phyloP scores from a whole-genome alignment of 1,140 invertebrate species.

The Ceratosolen solmsi region DNA sequence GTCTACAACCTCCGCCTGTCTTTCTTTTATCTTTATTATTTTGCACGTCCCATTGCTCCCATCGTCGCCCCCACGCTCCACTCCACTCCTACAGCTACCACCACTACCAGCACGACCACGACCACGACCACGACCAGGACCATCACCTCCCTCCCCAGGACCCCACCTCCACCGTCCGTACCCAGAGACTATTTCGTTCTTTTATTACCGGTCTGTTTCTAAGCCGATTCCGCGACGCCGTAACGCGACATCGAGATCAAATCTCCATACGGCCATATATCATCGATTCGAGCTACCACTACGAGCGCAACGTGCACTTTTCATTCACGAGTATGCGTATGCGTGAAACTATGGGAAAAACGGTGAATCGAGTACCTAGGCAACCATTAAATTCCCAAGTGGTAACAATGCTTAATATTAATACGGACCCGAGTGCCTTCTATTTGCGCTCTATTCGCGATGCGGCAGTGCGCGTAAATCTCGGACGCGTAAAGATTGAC shows the following conservation, averaged over 20 bases:
- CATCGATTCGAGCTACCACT: not conserved
- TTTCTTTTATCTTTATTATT: conserved; percentile 32
- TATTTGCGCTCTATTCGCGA: not conserved
- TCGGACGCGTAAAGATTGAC: not conserved
- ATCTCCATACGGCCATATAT: conserved; percentile 3
- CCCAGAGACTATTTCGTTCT: not conserved
- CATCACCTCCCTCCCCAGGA: not conserved
- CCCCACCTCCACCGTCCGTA: too few relatives aligned
- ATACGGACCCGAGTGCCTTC: not conserved
- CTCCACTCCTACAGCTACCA: too few relatives aligned
- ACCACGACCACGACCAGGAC: too few relatives aligned
- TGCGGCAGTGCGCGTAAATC: too few relatives aligned
- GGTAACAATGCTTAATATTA: not conserved
- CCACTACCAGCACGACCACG: too few relatives aligned
- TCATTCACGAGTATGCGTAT: too few relatives aligned
- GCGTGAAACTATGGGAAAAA: not conserved
- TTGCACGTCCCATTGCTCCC: not conserved
- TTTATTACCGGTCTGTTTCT: not conserved
- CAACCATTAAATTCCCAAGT: not conserved
- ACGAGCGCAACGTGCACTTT: too few relatives aligned
- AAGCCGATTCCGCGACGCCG: not conserved
- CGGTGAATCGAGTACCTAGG: not conserved
- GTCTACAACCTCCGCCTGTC: conserved; percentile 25
- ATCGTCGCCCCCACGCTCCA: not conserved
- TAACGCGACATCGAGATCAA: too few relatives aligned